Conservation (phyloP, 2,888 invertebrate species). For the Girardia tigrina region DNA sequence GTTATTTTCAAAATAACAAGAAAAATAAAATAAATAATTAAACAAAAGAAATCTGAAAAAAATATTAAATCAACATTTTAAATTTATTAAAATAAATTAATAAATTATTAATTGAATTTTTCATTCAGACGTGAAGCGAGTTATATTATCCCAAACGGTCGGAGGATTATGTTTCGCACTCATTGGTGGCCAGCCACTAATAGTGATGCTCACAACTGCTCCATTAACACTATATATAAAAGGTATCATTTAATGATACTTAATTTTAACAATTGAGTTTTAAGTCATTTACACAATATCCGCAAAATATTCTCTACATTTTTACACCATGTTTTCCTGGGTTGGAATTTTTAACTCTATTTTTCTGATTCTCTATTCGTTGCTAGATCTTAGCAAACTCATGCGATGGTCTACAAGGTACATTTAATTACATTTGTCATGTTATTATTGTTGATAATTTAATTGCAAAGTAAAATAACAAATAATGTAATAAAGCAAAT, state of each 20-base stretch:
- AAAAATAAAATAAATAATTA: no score
- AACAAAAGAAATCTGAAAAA: no score
- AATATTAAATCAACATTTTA: no score
- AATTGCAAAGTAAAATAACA: no score
- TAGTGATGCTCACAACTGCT: constrained; percentile 56
- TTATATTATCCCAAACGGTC: constrained; percentile 54
- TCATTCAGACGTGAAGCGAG: constrained; percentile 53
- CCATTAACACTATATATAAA: constrained; percentile 57
- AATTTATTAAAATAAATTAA: no score
- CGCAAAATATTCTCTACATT: constrained; percentile 53
- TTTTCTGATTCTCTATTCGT: constrained; percentile 55
- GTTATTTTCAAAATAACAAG: no score
- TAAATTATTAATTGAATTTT: no score
- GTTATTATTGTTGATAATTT: no score
- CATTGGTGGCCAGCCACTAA: constrained; percentile 56
- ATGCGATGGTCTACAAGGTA: constrained; percentile 57
- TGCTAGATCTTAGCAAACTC: constrained; percentile 54
- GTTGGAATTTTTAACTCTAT: constrained; percentile 56
- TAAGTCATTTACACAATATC: constrained; percentile 55
- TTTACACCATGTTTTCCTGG: constrained; percentile 55
- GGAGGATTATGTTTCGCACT: constrained; percentile 55
- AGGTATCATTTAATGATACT: constrained; percentile 43
- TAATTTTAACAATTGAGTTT: constrained; percentile 38
- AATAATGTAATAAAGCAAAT: no score
- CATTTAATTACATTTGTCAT: constrained; percentile 57